phyloP scores from a whole-genome alignment of 35 echinoderm and acorn worm species.

The Ophioderma brevispina region DNA sequence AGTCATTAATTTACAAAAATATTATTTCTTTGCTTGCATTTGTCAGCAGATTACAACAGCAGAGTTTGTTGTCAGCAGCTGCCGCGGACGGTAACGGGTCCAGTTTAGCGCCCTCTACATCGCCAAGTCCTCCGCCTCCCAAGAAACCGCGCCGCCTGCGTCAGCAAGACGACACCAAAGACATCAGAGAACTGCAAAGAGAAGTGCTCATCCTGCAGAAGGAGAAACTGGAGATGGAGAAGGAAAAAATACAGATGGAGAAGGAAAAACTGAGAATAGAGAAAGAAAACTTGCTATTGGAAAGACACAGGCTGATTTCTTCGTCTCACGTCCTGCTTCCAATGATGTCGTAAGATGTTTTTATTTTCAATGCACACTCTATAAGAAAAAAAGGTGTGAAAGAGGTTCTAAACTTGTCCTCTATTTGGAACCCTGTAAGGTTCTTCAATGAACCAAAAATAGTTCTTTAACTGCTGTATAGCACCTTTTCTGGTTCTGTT shows the following conservation, averaged over 20 bases:
- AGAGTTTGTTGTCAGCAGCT: background rate
- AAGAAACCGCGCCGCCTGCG: background rate
- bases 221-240: background rate
- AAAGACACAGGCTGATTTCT: background rate
- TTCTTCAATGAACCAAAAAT: too few relatives aligned
- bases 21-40: too few relatives aligned
- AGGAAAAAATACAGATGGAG: background rate
- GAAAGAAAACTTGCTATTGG: background rate
- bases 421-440: too few relatives aligned
- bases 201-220: background rate
- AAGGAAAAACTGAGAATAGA: background rate
- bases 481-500: too few relatives aligned
- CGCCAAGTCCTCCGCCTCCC: background rate
- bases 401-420: too few relatives aligned
- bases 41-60: conserved; percentile 2
- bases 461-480: too few relatives aligned
- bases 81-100: background rate
- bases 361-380: too few relatives aligned
- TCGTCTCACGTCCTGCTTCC: background rate
- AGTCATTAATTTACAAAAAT: too few relatives aligned
- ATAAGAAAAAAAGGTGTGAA: too few relatives aligned
- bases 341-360: background rate
- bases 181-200: background rate
- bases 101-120: background rate
- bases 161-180: background rate